Conservation (phyloP, 2,888 invertebrate genomes). For the Andrena haemorrhoa region DNA sequence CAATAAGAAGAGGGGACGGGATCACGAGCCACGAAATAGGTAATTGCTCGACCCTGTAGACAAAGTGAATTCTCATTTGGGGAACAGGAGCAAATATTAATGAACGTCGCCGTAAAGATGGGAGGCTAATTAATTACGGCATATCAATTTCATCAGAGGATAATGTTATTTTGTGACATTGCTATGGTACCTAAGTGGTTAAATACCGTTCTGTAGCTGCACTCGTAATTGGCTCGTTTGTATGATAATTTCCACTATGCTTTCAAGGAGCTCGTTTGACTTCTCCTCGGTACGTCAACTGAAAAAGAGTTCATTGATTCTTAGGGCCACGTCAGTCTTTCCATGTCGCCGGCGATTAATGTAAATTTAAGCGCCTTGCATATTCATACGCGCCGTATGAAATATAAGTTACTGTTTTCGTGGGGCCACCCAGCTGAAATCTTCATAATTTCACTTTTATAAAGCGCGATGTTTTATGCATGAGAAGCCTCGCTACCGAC, state of each 20-base stretch:
- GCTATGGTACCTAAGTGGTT: background rate
- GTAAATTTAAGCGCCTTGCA: slow-evolving; percentile 16
- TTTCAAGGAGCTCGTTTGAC: background rate
- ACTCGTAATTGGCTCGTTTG: no score
- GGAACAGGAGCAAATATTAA: background rate
- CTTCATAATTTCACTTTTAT: slow-evolving; percentile 24
- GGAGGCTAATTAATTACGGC: slow-evolving; percentile 10
- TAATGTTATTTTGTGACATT: background rate
- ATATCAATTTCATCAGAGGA: background rate
- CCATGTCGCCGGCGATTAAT: background rate
- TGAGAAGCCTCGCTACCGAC: background rate
- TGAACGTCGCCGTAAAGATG: slow-evolving; percentile 10
- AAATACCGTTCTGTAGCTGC: background rate
- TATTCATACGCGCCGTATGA: slow-evolving; percentile 15
- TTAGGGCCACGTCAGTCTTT: background rate
- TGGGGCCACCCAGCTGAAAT: background rate
- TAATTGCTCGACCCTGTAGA: slow-evolving; percentile 6
- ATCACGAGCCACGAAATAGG: background rate
- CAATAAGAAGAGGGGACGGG: background rate
- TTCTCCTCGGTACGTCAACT: background rate
- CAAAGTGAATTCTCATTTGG: background rate
- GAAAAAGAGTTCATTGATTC: background rate
- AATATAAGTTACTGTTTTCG: slow-evolving; percentile 20
- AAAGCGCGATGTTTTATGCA: slow-evolving; percentile 14
- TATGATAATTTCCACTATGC: no score